Evolutionary conservation across 2,113 vertebrate genomes (phyloP).

Genomic region (Hippolais icterina): DNA sequence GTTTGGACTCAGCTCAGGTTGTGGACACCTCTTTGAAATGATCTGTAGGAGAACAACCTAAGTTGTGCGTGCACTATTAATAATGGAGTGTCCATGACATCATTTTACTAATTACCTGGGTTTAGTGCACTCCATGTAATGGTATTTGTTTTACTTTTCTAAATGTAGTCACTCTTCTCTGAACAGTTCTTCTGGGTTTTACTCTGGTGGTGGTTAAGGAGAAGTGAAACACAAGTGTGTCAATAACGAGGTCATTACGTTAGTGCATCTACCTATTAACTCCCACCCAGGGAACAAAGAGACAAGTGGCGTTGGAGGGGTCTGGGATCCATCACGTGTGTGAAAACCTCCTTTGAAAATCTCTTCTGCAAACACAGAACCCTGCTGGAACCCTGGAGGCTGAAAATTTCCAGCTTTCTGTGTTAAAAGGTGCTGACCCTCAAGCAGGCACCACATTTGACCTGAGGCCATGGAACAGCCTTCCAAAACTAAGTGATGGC

Average conservation of each 20-base stretch:
- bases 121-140: constrained; percentile 4
- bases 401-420: no score
- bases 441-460: no score
- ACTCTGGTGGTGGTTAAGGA: constrained; percentile 48
- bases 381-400: no score
- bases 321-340: neutral
- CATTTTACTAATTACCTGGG: constrained; percentile 41
- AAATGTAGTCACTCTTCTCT: constrained; percentile 64
- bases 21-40: neutral
- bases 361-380: neutral
- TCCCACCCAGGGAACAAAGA: constrained; percentile 20
- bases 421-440: no score
- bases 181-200: constrained; percentile 58
- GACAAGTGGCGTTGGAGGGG: neutral
- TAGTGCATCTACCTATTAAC: constrained; percentile 54
- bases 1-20: neutral
- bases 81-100: constrained; percentile 34
- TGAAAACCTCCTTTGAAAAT: neutral
- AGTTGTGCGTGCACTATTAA: neutral
- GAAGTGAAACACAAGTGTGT: constrained; percentile 50
- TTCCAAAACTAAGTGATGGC: no score
- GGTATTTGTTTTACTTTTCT: constrained; percentile 50
- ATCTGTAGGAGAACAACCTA: neutral
- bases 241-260: constrained; percentile 52
- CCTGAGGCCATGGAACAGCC: no score